These are phyloP conservation scores for Calameuta pallipes DNA, from an alignment of 2,888 invertebrate genomes.

Conservation along the genomic window DNA sequence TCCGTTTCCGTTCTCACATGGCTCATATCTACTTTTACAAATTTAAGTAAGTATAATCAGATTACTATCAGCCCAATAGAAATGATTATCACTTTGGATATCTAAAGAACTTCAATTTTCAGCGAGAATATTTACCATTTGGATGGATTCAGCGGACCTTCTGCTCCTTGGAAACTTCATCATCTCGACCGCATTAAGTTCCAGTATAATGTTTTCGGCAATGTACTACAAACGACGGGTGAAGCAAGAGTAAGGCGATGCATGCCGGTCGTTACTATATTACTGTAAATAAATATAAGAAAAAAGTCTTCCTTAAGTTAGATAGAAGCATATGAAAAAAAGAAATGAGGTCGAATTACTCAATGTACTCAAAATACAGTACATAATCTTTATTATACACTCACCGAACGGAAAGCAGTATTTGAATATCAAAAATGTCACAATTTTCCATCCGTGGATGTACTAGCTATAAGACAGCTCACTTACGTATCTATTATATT, in stretches of 20 bases:
- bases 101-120: slow-evolving; percentile 44
- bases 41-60: slow-evolving; percentile 75
- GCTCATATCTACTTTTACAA: slow-evolving; percentile 84
- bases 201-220: slow-evolving; percentile 77
- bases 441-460: neutral
- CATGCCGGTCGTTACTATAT: neutral
- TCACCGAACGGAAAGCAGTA: neutral
- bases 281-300: neutral
- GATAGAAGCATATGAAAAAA: neutral
- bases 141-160: slow-evolving; percentile 80
- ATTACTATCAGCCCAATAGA: neutral
- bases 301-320: neutral
- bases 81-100: slow-evolving; percentile 1
- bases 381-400: neutral
- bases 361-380: neutral
- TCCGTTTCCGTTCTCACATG: slow-evolving; percentile 84
- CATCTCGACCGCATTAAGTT: slow-evolving; percentile 78
- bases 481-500: neutral
- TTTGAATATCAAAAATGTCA: neutral
- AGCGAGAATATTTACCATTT: slow-evolving; percentile 86
- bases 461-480: neutral
- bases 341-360: neutral
- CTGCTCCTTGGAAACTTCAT: slow-evolving; percentile 79
- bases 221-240: slow-evolving; percentile 71
- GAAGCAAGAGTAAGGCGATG: slow-evolving; percentile 47